Conservation (phyloP, 2,113 vertebrate genomes). For the Brachypteracias leptosomus region DNA sequence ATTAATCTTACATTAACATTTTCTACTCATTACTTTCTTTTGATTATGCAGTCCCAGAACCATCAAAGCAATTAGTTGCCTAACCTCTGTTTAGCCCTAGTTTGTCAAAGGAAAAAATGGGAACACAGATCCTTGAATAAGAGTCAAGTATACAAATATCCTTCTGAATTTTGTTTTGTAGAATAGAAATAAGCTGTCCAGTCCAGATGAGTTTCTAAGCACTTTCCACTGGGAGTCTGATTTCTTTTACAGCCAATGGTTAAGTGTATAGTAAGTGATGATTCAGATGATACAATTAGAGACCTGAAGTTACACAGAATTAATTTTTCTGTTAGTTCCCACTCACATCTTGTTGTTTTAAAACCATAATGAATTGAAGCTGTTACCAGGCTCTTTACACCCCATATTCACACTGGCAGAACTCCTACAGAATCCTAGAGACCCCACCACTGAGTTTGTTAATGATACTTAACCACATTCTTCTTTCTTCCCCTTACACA, state of each 20-base stretch:
- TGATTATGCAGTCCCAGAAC: background rate
- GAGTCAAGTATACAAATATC: background rate
- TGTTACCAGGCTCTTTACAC: background rate
- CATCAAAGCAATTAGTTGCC: background rate
- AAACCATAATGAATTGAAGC: background rate
- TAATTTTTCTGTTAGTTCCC: background rate
- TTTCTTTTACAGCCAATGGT: background rate
- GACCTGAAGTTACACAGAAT: background rate
- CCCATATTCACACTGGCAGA: background rate
- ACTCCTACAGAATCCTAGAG: background rate
- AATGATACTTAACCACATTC: background rate
- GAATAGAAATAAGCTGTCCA: background rate
- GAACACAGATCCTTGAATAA: background rate
- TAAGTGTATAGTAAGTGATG: background rate
- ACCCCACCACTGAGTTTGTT: background rate
- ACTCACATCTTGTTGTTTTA: background rate
- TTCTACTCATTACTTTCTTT: background rate
- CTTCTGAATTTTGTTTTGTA: background rate
- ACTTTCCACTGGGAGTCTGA: background rate
- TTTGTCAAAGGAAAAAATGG: background rate
- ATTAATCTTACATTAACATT: background rate
- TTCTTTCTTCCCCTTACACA: background rate
- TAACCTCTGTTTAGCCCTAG: background rate
- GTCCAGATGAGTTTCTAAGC: background rate
- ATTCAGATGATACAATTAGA: background rate